phyloP scores from a whole-genome alignment of 2,113 vertebrate genomes.

The Erythrolamprus reginae region DNA sequence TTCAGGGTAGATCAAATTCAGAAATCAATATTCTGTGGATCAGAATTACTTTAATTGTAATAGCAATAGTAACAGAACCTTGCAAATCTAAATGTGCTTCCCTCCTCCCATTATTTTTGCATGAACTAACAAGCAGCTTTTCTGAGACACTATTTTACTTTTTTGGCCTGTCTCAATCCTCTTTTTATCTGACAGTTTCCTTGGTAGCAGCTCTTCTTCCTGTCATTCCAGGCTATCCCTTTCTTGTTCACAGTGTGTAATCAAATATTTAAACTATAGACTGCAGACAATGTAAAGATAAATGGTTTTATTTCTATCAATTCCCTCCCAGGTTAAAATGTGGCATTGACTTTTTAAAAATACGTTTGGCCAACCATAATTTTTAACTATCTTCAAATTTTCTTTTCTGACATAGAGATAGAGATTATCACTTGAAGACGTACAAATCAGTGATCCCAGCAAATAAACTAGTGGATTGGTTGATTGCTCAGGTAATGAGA shows the following conservation, averaged over 20 bases:
- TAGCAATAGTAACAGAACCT: neutral
- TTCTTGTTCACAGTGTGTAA: neutral
- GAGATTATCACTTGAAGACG: slow-evolving; percentile 94
- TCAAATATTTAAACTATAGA: slow-evolving; percentile 23
- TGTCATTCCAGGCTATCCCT: neutral
- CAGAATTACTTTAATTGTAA: neutral
- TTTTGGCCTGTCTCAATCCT: neutral
- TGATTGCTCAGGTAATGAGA: slow-evolving; percentile 84
- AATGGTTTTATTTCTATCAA: neutral
- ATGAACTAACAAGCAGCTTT: neutral
- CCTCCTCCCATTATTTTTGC: neutral
- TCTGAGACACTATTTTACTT: neutral
- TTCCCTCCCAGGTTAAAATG: neutral
- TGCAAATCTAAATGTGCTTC: neutral
- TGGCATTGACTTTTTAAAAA: neutral
- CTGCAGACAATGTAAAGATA: slow-evolving; percentile 33
- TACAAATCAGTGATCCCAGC: slow-evolving; percentile 96
- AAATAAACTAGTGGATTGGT: slow-evolving; percentile 94
- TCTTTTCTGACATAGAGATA: slow-evolving; percentile 73
- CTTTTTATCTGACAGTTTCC: neutral
- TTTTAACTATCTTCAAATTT: slow-evolving; percentile 15
- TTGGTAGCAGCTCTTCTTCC: neutral
- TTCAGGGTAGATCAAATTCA: neutral
- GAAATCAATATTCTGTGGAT: neutral
- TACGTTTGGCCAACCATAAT: neutral